Base-by-base conservation (phyloP, 2,113 vertebrate genomes). In the Pelusios castaneus region DNA sequence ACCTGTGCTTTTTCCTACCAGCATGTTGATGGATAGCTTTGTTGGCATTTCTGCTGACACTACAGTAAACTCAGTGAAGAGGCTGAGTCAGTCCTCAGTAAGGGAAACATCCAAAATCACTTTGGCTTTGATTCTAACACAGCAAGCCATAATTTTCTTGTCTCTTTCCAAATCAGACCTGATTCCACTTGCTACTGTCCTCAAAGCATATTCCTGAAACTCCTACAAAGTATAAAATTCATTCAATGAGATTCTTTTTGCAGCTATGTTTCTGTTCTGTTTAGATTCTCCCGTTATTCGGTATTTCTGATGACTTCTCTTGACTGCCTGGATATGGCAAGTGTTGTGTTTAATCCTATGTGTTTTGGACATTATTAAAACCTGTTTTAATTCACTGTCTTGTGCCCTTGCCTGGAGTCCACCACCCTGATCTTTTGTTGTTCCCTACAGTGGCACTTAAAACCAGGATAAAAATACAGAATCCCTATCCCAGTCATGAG, bases 41-140 rank as follows among this genome's bases (percentile, higher is more conserved):
- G 96, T 89, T 97, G 96, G 92, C 85, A 97, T 97, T 84, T 97
- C 96, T 92, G 95, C 91, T 97, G 97, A 93, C 87, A 97, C 95
- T 94, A 96, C 56, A 87, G 88, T 97, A 96, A 97, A 97, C 92
- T 97, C 78, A 94, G 80, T 88, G 87, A 96, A 96, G 90, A 95
- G 95, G 91, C 82, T 95, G 96, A 97, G 88, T 97, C 96, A 97
- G 94, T 89, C 78, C 93, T 92, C 92, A 96, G 90, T 93, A 82
- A 94, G 95, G 96, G 96, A 97, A 95, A 89, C 70, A 2, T 95
- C 93, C 93, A 97, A 97, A 94, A 95, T 96, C 86, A 93, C 88
- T 47, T 94, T 96, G 96, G 94, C 96, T 96, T 97, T 97, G 91
- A 94, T 80, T 96, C 96, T 97, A 95, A 96, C 85, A 92, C 81